Conservation (phyloP, 1,140 invertebrate genomes). For the Caenorhabditis latens region DNA sequence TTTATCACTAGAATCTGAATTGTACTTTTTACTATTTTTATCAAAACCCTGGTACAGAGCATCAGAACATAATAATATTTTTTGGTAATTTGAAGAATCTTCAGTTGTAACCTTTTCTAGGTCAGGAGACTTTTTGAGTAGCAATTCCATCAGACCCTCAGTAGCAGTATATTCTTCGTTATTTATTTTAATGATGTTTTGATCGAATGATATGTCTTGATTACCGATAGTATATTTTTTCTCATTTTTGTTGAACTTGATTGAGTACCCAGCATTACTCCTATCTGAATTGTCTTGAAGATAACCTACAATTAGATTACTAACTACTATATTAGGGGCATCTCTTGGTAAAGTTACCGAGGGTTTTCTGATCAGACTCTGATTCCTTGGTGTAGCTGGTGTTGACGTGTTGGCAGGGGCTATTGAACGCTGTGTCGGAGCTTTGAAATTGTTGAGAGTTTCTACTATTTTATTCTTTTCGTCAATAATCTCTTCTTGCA, state of each 20-base stretch:
- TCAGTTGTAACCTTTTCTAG: slow-evolving; percentile 63
- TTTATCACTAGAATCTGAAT: slow-evolving; percentile 66
- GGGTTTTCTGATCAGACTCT: slow-evolving; percentile 9
- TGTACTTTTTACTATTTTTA: slow-evolving; percentile 62
- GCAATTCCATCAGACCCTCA: slow-evolving; percentile 63
- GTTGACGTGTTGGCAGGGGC: neutral
- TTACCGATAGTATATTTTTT: slow-evolving; percentile 66
- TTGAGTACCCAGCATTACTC: slow-evolving; percentile 67
- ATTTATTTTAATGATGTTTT: slow-evolving; percentile 64
- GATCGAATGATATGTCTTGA: slow-evolving; percentile 65
- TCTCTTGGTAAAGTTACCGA: neutral
- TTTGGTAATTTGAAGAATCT: slow-evolving; percentile 66
- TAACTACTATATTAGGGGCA: slow-evolving; percentile 17
- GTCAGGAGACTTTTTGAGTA: slow-evolving; percentile 66
- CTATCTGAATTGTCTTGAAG: slow-evolving; percentile 63
- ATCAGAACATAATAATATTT: slow-evolving; percentile 66
- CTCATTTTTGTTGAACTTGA: slow-evolving; percentile 64
- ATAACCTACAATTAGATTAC: slow-evolving; percentile 66
- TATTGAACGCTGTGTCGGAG: neutral
- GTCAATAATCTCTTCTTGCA: slow-evolving; percentile 65
- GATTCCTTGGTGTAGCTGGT: neutral
- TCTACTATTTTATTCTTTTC: slow-evolving; percentile 66
- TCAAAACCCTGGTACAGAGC: slow-evolving; percentile 66
- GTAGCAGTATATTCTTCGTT: slow-evolving; percentile 61
- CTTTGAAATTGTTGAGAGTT: slow-evolving; percentile 64